These are phyloP conservation scores for Sisyra terminalis DNA, from an alignment of 2,888 invertebrate genomes.

Conservation along the genomic window DNA sequence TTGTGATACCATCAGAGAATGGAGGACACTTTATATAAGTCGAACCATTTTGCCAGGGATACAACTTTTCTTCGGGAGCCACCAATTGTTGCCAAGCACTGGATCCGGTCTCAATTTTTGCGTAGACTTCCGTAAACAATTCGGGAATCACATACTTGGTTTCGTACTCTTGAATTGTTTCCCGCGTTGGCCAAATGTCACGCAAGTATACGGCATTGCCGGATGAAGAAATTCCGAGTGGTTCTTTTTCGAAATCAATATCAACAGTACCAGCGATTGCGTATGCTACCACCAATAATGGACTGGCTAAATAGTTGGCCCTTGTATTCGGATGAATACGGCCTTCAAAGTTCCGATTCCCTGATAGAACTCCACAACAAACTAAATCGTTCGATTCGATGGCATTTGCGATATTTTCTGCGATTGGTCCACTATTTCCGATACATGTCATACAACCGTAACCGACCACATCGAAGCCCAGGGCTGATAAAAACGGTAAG, in stretches of 20 bases:
- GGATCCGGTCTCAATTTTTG: constrained; percentile 70
- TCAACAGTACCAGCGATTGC: constrained; percentile 90
- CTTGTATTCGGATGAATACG: constrained; percentile 92
- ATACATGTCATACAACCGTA: constrained; percentile 99
- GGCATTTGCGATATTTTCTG: constrained; percentile 78
- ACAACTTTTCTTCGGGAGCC: constrained; percentile 67
- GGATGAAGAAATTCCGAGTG: constrained; percentile 48
- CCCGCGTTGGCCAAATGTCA: constrained; percentile 91
- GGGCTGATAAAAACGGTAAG: constrained; percentile 62
- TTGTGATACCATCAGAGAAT: constrained; percentile 77
- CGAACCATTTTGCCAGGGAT: constrained; percentile 79
- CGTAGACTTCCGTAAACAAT: constrained; percentile 90
- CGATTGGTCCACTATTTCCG: constrained; percentile 92
- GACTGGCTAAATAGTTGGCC: constrained; percentile 97
- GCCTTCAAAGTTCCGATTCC: constrained; percentile 97
- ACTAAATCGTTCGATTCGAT: constrained; percentile 89
- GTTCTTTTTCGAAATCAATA: constrained; percentile 86
- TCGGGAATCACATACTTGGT: constrained; percentile 80
- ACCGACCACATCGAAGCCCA: constrained; percentile 93
- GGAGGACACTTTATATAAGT: constrained; percentile 96
- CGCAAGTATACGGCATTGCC: constrained; percentile 67
- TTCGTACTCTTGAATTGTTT: constrained; percentile 82
- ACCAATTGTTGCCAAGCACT: constrained; percentile 67
- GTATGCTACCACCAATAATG: constrained; percentile 91
- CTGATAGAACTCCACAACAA: constrained; percentile 90